A percentile compares a stretch with the other conserved stretches of the same genome.
Evolutionary conservation across 2,113 vertebrate species (phyloP).

Genomic region (Lutjanus erythropterus): DNA sequence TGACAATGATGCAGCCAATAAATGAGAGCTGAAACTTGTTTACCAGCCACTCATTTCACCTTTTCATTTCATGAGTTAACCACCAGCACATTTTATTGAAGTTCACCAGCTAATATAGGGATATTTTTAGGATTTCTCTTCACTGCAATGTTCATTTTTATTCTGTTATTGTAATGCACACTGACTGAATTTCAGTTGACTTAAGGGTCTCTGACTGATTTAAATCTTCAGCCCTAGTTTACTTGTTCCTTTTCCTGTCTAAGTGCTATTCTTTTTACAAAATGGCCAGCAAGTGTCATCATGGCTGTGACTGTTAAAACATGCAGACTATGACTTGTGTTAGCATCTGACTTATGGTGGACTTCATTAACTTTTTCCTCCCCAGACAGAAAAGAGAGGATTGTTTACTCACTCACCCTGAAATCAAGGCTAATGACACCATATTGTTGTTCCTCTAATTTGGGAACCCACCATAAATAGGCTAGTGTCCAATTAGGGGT

Average conservation of each 20-base stretch:
- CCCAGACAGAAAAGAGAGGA: background rate
- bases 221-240: too few species aligned
- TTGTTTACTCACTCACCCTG: constrained; percentile 40
- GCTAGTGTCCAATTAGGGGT: constrained; percentile 60
- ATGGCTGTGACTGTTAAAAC: background rate
- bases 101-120: too few species aligned
- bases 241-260: background rate
- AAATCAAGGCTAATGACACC: constrained; percentile 51
- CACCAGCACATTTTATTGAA: too few species aligned
- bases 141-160: too few species aligned
- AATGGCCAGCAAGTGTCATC: background rate
- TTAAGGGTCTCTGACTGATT: too few species aligned
- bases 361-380: constrained; percentile 18
- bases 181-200: too few species aligned
- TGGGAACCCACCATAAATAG: constrained; percentile 44
- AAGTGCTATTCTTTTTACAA: background rate
- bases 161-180: too few species aligned
- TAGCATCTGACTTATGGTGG: background rate
- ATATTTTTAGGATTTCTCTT: too few species aligned
- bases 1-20: too few species aligned
- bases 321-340: background rate
- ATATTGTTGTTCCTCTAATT: constrained; percentile 54
- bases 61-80: too few species aligned
- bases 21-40: too few species aligned
- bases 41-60: too few species aligned